Percentiles rank a stretch among this genome's conserved stretches.
Conservation (phyloP, 2,888 invertebrate genomes). For the Troglohyphantes excavatus region DNA sequence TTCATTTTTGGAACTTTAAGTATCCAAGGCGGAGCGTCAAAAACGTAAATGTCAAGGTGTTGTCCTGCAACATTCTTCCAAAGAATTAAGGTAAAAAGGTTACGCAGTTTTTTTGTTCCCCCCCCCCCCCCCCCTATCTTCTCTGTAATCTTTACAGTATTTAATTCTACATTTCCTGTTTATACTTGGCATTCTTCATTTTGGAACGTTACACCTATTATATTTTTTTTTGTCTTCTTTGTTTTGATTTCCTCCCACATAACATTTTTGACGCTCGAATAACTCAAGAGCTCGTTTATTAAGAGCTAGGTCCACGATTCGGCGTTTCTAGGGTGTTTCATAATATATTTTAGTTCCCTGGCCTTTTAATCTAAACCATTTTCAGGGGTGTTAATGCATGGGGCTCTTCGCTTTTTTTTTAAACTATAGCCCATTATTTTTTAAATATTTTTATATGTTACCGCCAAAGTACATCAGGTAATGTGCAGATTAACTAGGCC, state of each 20-base stretch:
- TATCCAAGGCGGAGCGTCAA: conserved; percentile 42
- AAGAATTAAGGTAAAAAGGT: conserved; percentile 44
- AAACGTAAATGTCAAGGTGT: conserved; percentile 47
- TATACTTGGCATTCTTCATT: conserved; percentile 8
- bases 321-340: no score
- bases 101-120: conserved; percentile 13
- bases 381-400: no score
- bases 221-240: background rate
- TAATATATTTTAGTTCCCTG: no score
- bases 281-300: background rate
- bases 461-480: no score
- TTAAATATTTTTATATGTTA: no score
- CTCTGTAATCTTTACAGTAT: conserved; percentile 22
- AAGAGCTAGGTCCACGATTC: no score
- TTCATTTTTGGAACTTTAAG: background rate
- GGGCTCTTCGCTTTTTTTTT: no score
- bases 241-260: conserved; percentile 21
- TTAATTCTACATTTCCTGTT: conserved; percentile 50
- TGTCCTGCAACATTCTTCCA: conserved; percentile 38
- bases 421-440: no score
- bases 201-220: conserved; percentile 22
- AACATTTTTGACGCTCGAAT: background rate
- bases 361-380: no score
- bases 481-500: no score
- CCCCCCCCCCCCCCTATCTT: no score